Conservation (phyloP, 92 coral and sea anemone species). For the Virgularia gustaviana region DNA sequence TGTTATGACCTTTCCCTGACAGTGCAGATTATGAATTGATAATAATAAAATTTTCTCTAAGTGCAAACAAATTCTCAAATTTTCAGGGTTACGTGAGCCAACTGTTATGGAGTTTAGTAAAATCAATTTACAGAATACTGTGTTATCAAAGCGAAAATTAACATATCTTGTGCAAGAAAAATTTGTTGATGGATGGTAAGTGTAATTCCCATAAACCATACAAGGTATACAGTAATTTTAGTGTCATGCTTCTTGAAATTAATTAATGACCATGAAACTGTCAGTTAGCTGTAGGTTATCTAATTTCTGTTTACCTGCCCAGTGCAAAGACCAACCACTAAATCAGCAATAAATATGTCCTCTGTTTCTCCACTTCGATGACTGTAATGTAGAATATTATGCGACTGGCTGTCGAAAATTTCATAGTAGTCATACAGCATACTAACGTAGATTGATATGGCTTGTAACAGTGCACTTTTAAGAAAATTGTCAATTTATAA, state of each 20-base stretch:
- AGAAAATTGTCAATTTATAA: background rate
- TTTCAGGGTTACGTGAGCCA: constrained; percentile 74
- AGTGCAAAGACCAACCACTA: constrained; percentile 88
- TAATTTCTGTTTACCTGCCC: constrained; percentile 69
- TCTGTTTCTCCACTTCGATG: constrained; percentile 98
- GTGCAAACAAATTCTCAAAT: too few relatives aligned
- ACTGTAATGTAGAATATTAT: too few relatives aligned
- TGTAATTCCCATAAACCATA: too few relatives aligned
- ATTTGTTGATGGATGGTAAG: constrained; percentile 94
- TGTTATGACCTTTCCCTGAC: too few relatives aligned
- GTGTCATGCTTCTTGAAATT: background rate
- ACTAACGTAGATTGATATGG: too few relatives aligned
- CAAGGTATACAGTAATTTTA: background rate
- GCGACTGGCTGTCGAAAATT: too few relatives aligned
- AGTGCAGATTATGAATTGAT: too few relatives aligned
- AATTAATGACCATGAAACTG: background rate
- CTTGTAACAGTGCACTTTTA: too few relatives aligned
- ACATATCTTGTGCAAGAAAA: constrained; percentile 87
- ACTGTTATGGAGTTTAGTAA: constrained; percentile 87
- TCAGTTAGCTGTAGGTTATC: background rate
- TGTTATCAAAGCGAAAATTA: constrained; percentile 89
- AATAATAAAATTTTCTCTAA: too few relatives aligned
- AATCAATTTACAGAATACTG: constrained; percentile 79
- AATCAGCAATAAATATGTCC: constrained; percentile 92
- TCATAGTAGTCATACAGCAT: too few relatives aligned